Evolutionary conservation across 2,113 vertebrate genomes (phyloP).

Genomic region (Platichthys flesus): DNA sequence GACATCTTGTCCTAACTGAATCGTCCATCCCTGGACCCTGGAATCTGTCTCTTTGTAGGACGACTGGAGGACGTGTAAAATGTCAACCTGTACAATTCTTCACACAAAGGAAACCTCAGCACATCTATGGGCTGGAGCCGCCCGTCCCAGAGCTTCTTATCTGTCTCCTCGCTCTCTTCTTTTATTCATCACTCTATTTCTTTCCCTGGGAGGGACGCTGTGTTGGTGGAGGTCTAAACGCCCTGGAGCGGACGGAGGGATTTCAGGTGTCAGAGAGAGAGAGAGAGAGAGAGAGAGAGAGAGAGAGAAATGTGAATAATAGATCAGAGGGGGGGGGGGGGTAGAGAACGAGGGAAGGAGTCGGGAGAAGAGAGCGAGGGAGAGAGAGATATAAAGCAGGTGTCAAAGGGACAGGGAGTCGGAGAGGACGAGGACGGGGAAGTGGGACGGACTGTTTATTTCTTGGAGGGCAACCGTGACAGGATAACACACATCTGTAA

Average conservation of each 20-base stretch:
- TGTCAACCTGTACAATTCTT: slow-evolving; percentile 51
- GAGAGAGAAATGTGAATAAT: slow-evolving; percentile 66
- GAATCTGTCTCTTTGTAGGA: slow-evolving; percentile 1
- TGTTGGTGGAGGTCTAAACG: slow-evolving; percentile 58
- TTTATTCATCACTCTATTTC: slow-evolving; percentile 68
- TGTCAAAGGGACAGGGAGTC: slow-evolving; percentile 59
- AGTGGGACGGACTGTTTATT: slow-evolving; percentile 3
- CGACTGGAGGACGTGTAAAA: slow-evolving; percentile 36
- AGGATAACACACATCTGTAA: slow-evolving; percentile 37
- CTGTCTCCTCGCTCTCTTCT: slow-evolving; percentile 57
- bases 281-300: slow-evolving; percentile 10
- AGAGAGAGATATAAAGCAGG: slow-evolving; percentile 55
- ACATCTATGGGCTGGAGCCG: slow-evolving; percentile 42
- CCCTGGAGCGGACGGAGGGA: slow-evolving; percentile 53
- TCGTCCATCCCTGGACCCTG: not conserved
- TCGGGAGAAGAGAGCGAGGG: slow-evolving; percentile 22
- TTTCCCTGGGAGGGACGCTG: slow-evolving; percentile 53
- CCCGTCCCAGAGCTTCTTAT: slow-evolving; percentile 60
- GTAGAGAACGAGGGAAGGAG: slow-evolving; percentile 31
- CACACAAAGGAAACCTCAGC: slow-evolving; percentile 38
- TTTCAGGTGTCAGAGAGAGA: slow-evolving; percentile 64
- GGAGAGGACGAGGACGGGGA: slow-evolving; percentile 14
- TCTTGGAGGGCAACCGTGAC: slow-evolving; percentile 23
- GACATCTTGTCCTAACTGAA: not conserved
- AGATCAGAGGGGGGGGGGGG: slow-evolving; percentile 59